These are phyloP conservation scores for Petaurus breviceps DNA, from an alignment of 2,113 vertebrate species.

Conservation along the genomic window DNA sequence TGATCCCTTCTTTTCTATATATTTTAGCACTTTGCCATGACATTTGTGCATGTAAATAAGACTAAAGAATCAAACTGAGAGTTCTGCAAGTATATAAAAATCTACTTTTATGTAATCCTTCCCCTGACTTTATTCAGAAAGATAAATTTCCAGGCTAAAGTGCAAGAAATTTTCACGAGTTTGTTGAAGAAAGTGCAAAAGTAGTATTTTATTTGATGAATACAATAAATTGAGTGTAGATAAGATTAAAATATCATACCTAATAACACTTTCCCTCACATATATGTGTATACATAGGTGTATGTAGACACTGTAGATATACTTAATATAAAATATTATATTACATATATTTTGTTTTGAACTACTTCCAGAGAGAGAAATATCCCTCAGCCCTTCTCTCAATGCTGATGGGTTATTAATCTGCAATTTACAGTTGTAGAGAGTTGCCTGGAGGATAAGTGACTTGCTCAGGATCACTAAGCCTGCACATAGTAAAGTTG, in stretches of 20 bases:
- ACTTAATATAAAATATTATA: no score
- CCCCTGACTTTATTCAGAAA: slow-evolving; percentile 33
- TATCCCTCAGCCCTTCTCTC: no score
- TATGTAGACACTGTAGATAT: no score
- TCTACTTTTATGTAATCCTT: neutral
- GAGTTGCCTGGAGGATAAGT: no score
- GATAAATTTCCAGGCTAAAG: neutral
- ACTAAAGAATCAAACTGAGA: slow-evolving; percentile 36
- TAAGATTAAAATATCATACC: slow-evolving; percentile 16
- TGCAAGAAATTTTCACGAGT: slow-evolving; percentile 7
- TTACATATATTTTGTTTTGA: no score
- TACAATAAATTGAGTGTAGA: neutral
- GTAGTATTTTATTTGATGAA: neutral
- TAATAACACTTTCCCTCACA: no score
- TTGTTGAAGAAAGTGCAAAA: slow-evolving; percentile 19
- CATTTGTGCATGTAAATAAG: slow-evolving; percentile 54
- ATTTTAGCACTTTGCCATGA: slow-evolving; percentile 57
- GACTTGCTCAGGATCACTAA: no score
- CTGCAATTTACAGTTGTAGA: no score
- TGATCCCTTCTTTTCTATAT: slow-evolving; percentile 57
- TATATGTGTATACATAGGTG: no score
- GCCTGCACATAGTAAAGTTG: no score
- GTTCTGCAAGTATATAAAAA: slow-evolving; percentile 17
- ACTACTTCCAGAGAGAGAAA: no score
- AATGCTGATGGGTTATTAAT: no score